These are phyloP conservation scores for Micropoecilia bifurca DNA, from an alignment of 2,797 vertebrate genomes.

Conservation along the genomic window DNA sequence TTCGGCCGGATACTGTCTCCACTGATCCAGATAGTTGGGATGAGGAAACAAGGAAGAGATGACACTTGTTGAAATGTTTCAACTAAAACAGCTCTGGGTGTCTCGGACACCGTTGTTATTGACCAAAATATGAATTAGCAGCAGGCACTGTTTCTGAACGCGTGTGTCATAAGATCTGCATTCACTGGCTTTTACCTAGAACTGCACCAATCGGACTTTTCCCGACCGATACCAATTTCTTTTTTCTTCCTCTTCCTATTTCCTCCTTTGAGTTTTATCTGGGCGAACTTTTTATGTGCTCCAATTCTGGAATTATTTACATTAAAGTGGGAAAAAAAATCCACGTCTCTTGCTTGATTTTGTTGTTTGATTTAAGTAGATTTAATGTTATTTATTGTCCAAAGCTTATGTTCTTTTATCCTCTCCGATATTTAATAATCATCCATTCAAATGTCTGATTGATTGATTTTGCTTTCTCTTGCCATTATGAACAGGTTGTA, in stretches of 20 bases:
- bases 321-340: not conserved
- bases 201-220: not conserved
- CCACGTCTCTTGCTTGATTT: not conserved
- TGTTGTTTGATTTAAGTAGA: not conserved
- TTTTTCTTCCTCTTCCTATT: not conserved
- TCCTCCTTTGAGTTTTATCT: not conserved
- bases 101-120: not conserved
- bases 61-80: conserved; percentile 54
- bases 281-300: not conserved
- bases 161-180: not conserved
- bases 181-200: not conserved
- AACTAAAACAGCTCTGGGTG: not conserved
- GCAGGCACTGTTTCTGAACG: not conserved
- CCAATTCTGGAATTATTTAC: not conserved
- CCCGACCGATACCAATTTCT: not conserved
- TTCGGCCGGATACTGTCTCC: conserved; percentile 21
- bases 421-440: not conserved
- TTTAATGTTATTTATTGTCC: not conserved
- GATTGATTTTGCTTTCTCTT: not conserved
- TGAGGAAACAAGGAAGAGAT: conserved; percentile 16
- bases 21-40: conserved; percentile 1
- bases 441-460: not conserved
- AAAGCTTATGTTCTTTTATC: not conserved
- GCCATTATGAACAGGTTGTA: not conserved
- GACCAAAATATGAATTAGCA: not conserved